phyloP scores from a whole-genome alignment of 92 coral and sea anemone genomes.

The Palythoa grandis region DNA sequence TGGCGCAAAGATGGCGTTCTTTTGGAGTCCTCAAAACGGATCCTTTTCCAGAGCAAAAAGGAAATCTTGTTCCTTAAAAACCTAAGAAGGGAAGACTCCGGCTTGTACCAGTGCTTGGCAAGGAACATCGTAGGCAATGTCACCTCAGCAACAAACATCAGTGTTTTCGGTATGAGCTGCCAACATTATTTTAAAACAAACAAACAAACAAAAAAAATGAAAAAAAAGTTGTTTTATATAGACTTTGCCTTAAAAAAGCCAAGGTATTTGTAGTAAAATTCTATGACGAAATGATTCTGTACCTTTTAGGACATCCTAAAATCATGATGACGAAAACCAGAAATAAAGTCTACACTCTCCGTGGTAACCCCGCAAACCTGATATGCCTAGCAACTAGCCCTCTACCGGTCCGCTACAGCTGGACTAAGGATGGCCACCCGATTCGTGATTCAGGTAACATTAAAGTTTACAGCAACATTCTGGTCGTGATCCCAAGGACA shows the following conservation, averaged over 20 bases:
- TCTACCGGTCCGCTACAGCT: not conserved
- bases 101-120: conserved; percentile 15
- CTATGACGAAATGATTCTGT: too few relatives aligned
- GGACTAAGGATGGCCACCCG: not conserved
- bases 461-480: not conserved
- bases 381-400: not conserved
- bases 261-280: too few relatives aligned
- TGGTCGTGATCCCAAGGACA: not conserved
- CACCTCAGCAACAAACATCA: conserved; percentile 23
- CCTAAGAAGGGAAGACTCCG: not conserved
- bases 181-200: not conserved
- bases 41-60: conserved; percentile 33
- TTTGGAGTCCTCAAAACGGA: conserved; percentile 39
- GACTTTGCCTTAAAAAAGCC: too few relatives aligned
- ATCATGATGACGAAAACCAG: not conserved
- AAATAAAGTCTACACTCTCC: not conserved
- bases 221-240: too few relatives aligned
- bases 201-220: not conserved
- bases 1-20: conserved; percentile 62
- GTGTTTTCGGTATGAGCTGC: conserved; percentile 46
- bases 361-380: not conserved
- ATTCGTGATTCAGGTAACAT: not conserved
- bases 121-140: conserved; percentile 4
- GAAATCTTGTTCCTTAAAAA: conserved; percentile 45
- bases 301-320: not conserved